Evolutionary conservation across 2,797 vertebrate genomes (phyloP).

Genomic region (Florisuga fusca): DNA sequence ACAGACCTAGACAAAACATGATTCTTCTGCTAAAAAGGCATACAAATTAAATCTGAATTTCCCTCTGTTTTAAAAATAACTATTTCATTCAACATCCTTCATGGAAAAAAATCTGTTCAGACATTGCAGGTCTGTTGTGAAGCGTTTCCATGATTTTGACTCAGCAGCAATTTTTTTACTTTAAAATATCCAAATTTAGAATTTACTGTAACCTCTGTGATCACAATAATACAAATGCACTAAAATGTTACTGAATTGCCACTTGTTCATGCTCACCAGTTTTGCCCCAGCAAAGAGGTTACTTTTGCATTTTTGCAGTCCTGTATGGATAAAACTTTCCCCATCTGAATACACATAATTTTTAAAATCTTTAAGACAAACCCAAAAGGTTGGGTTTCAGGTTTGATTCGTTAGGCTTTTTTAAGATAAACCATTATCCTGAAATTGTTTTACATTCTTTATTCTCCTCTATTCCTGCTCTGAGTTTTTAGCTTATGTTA

Average conservation of each 20-base stretch:
- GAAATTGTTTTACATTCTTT: not conserved
- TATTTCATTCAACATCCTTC: not conserved
- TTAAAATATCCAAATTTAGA: not conserved
- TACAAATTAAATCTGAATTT: not conserved
- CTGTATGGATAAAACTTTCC: not conserved
- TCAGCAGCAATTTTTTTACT: not conserved
- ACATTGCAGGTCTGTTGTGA: not conserved
- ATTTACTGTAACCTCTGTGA: not conserved
- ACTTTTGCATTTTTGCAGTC: not conserved
- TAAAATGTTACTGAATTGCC: not conserved
- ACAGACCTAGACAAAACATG: not conserved
- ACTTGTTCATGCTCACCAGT: not conserved
- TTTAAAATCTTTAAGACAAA: not conserved
- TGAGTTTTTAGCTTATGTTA: not conserved
- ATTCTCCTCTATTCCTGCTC: not conserved
- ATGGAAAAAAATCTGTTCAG: not conserved
- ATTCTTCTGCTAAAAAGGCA: not conserved
- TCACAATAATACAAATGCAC: not conserved
- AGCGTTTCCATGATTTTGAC: not conserved
- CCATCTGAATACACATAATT: not conserved
- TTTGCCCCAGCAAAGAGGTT: not conserved
- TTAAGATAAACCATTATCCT: not conserved
- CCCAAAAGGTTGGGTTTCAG: not conserved
- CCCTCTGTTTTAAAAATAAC: not conserved
- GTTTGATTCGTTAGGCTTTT: not conserved